These are phyloP conservation scores for Macrotrachela quadricornifera DNA, from an alignment of 1,140 invertebrate genomes.

Conservation along the genomic window DNA sequence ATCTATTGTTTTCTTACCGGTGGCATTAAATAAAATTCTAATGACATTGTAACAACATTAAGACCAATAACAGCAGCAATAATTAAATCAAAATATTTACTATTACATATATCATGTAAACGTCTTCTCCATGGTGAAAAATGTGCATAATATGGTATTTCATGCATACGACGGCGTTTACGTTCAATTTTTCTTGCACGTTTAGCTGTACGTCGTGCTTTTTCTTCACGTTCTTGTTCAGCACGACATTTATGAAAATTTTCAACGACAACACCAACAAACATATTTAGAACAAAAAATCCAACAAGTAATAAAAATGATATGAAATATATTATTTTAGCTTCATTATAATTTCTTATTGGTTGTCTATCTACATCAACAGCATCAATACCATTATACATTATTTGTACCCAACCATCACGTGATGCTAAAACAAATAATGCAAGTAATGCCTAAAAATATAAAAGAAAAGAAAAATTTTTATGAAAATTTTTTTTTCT, in stretches of 20 bases:
- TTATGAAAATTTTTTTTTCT: too few relatives aligned
- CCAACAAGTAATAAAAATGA: slow-evolving; percentile 92
- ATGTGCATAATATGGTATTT: slow-evolving; percentile 77
- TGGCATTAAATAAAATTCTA: slow-evolving; percentile 98
- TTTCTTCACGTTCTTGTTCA: slow-evolving; percentile 93
- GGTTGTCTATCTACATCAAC: slow-evolving; percentile 88
- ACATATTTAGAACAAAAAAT: slow-evolving; percentile 99
- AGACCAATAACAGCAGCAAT: slow-evolving; percentile 94
- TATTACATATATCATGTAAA: slow-evolving; percentile 85
- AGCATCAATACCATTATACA: slow-evolving; percentile 96
- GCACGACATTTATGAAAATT: slow-evolving; percentile 97
- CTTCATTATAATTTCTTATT: slow-evolving; percentile 90
- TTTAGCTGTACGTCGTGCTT: slow-evolving; percentile 74
- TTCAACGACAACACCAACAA: slow-evolving; percentile 96
- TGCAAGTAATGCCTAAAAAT: slow-evolving; percentile 62
- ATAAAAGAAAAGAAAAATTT: neutral
- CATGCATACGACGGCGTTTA: slow-evolving; percentile 73
- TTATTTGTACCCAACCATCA: slow-evolving; percentile 99
- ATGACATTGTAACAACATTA: slow-evolving; percentile 97
- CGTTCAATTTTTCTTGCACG: slow-evolving; percentile 82
- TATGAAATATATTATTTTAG: slow-evolving; percentile 93
- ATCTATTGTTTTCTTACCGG: slow-evolving; percentile 32
- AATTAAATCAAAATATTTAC: slow-evolving; percentile 95
- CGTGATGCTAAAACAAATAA: slow-evolving; percentile 89
- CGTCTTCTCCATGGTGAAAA: slow-evolving; percentile 70